Evolutionary conservation across 2,797 vertebrate species (phyloP), one percentile per base, ranked within the genome.

Genomic region (Delichon dasypus): DNA sequence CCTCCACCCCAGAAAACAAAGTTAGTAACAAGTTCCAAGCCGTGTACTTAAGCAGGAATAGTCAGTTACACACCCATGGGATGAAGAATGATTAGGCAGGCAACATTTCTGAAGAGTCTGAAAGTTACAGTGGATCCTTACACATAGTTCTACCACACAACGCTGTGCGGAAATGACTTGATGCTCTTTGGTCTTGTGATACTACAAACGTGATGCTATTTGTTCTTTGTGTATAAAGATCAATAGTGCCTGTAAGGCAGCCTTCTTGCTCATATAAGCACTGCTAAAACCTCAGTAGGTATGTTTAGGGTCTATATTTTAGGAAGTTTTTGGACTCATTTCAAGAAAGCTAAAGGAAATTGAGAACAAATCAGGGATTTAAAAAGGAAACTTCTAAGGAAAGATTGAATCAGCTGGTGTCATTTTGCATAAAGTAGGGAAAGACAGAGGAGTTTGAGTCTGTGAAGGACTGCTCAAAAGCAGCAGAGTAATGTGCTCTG

Each of bases 91-190:
- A 91, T 77, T 89, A 88, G 68, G 57, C 2, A 89, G 65, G 42
- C 19, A 61, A 61, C 20, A 11, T 29, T 77, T 76, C 29, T 60
- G 61, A 73, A 85, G 65, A 87, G 71, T 25, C n/a, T 47, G n/a
- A 6, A 34, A 76, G n/a, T 76, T 89, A 42, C 51, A 82, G 36
- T 34, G 67, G 51, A 81, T 92, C 74, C 51, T 67, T 38, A 13
- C 0, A 3, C 30, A n/a, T 44, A 57, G 68, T 30, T 45, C 53
- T 79, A 47, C 48, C 1, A 0, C 16, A 11, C 2, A 0, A 1
- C 7, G 19, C 51, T 55, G 29, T 58, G 44, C 0, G 0, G 65
- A 83, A 92, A 25, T 22, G 1, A 74, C 72, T 77, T 22, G 64
- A 72, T 51, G 22, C 36, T 70, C 12, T 44, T 73, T 76, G 40